Conservation (phyloP, 2,797 vertebrate genomes). For the Ptychadena robeensis region DNA sequence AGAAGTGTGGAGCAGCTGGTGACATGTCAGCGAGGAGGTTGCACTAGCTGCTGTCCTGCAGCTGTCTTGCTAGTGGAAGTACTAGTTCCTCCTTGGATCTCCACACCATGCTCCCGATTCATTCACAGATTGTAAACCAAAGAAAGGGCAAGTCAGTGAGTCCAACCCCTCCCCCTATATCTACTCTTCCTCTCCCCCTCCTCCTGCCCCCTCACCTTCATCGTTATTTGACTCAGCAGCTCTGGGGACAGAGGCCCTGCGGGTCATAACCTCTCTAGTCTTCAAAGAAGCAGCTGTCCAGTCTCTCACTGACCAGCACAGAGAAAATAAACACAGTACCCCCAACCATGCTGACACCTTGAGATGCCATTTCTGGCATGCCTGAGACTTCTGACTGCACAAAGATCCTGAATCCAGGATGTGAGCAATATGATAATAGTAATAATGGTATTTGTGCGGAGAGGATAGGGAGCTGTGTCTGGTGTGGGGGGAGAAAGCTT, state of each 20-base stretch:
- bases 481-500: slow-evolving; percentile 20
- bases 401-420: background rate
- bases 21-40: slow-evolving; percentile 61
- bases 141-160: slow-evolving; percentile 70
- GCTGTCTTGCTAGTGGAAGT: slow-evolving; percentile 68
- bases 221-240: slow-evolving; percentile 75
- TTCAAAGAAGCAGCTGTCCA: slow-evolving; percentile 77
- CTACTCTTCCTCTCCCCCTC: slow-evolving; percentile 60
- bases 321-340: slow-evolving; percentile 73
- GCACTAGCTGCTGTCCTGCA: slow-evolving; percentile 14
- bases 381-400: background rate
- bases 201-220: slow-evolving; percentile 73
- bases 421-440: background rate
- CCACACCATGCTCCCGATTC: slow-evolving; percentile 75
- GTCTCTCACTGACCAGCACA: slow-evolving; percentile 73
- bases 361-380: slow-evolving; percentile 69
- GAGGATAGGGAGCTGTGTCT: background rate
- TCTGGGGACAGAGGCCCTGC: slow-evolving; percentile 73
- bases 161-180: slow-evolving; percentile 69
- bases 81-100: slow-evolving; percentile 70
- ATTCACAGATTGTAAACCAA: slow-evolving; percentile 74
- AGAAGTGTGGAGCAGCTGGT: slow-evolving; percentile 43
- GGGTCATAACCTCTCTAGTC: slow-evolving; percentile 76
- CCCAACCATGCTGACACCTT: slow-evolving; percentile 64
- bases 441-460: slow-evolving; percentile 54